Percentiles rank a stretch among this genome's conserved stretches.
These are phyloP conservation scores for Cephus pulcher DNA, from an alignment of 2,888 invertebrate genomes.

Conservation along the genomic window DNA sequence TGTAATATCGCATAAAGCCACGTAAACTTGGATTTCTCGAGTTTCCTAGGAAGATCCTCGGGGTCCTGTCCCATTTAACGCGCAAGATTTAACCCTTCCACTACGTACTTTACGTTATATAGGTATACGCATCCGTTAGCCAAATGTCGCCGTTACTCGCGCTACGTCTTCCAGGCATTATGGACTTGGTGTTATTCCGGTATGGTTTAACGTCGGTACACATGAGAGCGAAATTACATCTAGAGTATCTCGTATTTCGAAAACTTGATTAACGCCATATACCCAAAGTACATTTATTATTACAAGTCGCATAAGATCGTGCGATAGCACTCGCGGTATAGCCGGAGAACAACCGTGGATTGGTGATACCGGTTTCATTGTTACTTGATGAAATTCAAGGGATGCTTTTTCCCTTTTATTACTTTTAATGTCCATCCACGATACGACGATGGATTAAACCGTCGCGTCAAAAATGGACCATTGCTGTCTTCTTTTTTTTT, in stretches of 20 bases:
- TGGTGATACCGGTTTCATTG: neutral
- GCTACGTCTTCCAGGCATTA: conserved; percentile 33
- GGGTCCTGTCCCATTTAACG: conserved; percentile 48
- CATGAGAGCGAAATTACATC: conserved; percentile 53
- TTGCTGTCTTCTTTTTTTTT: neutral
- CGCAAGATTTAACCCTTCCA: conserved; percentile 57
- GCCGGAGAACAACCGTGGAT: neutral
- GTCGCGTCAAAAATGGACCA: neutral
- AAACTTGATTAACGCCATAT: conserved; percentile 51
- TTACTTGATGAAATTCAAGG: neutral
- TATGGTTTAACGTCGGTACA: conserved; percentile 49
- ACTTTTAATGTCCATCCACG: neutral
- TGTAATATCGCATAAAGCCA: neutral
- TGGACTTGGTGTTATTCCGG: conserved; percentile 53
- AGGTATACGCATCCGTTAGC: conserved; percentile 4
- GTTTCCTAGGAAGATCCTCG: conserved; percentile 51
- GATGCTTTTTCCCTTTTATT: neutral
- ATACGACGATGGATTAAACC: neutral
- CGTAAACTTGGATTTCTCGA: conserved; percentile 41
- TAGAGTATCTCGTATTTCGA: conserved; percentile 49
- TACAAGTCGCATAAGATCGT: neutral
- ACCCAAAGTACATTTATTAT: conserved; percentile 24
- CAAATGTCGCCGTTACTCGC: conserved; percentile 21
- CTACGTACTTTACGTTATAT: conserved; percentile 48
- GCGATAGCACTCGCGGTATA: neutral